Evolutionary conservation across 2,113 vertebrate species (phyloP).

Genomic region (Anhinga rufa): DNA sequence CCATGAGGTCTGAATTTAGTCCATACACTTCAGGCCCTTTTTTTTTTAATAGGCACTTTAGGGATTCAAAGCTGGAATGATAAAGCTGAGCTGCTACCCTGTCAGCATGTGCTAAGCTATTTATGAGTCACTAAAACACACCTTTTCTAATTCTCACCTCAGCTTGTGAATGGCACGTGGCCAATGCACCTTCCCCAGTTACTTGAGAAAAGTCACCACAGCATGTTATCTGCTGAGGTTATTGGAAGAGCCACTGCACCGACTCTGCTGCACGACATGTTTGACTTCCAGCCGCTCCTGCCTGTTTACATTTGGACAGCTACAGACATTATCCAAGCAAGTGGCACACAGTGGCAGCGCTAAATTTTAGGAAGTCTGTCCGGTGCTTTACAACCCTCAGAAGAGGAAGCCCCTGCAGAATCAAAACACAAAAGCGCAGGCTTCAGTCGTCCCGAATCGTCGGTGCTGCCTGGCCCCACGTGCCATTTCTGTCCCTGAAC

Average conservation of each 20-base stretch:
- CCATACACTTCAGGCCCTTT: not conserved
- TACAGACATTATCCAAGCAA: not conserved
- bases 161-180: not conserved
- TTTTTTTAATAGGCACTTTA: not conserved
- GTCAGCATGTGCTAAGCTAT: not conserved
- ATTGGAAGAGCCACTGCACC: not conserved
- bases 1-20: not conserved
- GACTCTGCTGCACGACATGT: not conserved
- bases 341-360: not conserved
- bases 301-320: not conserved
- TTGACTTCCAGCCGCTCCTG: not conserved
- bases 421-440: not conserved
- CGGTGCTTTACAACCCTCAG: not conserved
- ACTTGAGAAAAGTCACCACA: not conserved
- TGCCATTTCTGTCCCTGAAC: not conserved
- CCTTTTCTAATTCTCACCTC: slow-evolving; percentile 23
- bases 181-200: not conserved
- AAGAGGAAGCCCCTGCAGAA: not conserved
- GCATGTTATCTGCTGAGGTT: not conserved
- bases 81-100: not conserved
- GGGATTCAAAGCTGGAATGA: not conserved
- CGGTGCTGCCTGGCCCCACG: not conserved
- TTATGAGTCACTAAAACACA: slow-evolving; percentile 27
- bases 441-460: fast-evolving
- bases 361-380: not conserved